Conservation (phyloP, 2,888 invertebrate genomes). For the Eremobia ochroleuca region DNA sequence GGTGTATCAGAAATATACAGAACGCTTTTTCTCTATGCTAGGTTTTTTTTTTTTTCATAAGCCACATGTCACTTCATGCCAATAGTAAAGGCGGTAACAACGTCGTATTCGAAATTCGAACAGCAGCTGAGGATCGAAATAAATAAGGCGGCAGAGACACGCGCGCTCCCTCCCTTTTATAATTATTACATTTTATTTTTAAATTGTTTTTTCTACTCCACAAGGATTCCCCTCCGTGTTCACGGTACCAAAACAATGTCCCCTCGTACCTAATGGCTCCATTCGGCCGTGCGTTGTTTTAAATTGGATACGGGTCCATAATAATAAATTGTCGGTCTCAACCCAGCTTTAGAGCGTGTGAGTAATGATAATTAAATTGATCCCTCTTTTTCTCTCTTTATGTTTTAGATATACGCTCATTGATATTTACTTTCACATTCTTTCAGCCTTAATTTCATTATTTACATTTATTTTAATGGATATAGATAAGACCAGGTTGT, state of each 20-base stretch:
- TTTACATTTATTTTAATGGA: constrained; percentile 58
- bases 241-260: constrained; percentile 86
- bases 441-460: constrained; percentile 48
- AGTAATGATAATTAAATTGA: constrained; percentile 90
- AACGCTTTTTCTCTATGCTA: constrained; percentile 38
- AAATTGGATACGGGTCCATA: constrained; percentile 91
- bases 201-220: constrained; percentile 90
- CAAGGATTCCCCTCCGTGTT: constrained; percentile 88
- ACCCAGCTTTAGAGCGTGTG: constrained; percentile 85
- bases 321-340: constrained; percentile 91
- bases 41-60: constrained; percentile 70
- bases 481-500: constrained; percentile 27
- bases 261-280: constrained; percentile 85
- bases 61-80: constrained; percentile 82
- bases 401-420: constrained; percentile 65
- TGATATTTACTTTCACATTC: constrained; percentile 58
- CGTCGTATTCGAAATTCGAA: constrained; percentile 82
- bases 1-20: constrained; percentile 61
- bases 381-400: constrained; percentile 81
- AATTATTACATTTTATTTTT: constrained; percentile 91
- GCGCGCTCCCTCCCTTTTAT: constrained; percentile 89
- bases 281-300: constrained; percentile 89
- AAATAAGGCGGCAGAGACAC: constrained; percentile 88
- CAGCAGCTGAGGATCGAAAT: constrained; percentile 88
- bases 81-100: constrained; percentile 68